These are phyloP conservation scores for Pangasius macronema DNA, from an alignment of 2,797 vertebrate genomes.

Conservation along the genomic window DNA sequence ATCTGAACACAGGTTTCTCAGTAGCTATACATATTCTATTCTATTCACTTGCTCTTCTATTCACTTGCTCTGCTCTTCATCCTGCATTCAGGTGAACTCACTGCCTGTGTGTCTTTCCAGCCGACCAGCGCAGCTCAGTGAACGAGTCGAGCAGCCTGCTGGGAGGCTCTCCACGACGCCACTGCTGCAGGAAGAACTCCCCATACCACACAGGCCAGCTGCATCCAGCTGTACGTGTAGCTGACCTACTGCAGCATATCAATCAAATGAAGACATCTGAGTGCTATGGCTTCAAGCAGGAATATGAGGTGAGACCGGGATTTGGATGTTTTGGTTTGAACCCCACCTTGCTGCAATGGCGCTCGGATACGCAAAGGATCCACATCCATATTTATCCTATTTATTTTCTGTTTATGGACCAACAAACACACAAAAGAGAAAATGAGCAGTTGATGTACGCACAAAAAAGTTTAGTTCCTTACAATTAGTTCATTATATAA, in stretches of 20 bases:
- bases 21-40: neutral
- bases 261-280: constrained; percentile 97
- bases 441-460: neutral
- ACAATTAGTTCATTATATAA: neutral
- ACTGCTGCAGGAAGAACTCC: constrained; percentile 86
- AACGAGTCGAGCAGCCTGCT: constrained; percentile 92
- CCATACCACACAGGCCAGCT: constrained; percentile 94
- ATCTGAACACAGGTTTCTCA: neutral
- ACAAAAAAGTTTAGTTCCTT: neutral
- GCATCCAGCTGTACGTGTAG: constrained; percentile 90
- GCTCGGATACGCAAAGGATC: neutral
- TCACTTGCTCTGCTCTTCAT: neutral
- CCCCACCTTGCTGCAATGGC: neutral
- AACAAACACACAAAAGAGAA: neutral
- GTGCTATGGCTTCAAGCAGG: constrained; percentile 96
- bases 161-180: constrained; percentile 84
- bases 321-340: neutral
- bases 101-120: constrained; percentile 63
- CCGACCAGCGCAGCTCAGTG: constrained; percentile 86
- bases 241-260: constrained; percentile 95
- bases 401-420: neutral
- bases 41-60: neutral
- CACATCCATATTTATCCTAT: neutral
- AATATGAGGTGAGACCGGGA: constrained; percentile 84
- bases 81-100: neutral